Conservation (phyloP, 2,888 invertebrate species). For the Unio pictorum region DNA sequence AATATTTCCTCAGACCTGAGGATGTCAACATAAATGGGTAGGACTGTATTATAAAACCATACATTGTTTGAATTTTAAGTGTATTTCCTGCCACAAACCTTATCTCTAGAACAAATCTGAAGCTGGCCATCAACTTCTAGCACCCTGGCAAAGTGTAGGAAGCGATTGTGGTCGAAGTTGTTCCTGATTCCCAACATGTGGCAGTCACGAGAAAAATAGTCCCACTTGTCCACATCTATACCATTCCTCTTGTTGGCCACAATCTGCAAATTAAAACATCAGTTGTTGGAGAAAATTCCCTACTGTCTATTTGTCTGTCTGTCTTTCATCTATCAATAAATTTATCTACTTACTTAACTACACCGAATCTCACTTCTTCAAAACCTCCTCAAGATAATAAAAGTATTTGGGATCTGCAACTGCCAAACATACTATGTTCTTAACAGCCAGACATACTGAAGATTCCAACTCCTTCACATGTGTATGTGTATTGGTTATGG, state of each 20-base stretch:
- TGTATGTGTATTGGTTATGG: too few relatives aligned
- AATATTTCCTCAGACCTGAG: too few relatives aligned
- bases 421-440: not conserved
- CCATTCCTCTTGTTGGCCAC: slow-evolving; percentile 77
- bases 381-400: not conserved
- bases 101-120: slow-evolving; percentile 73
- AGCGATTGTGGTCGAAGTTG: slow-evolving; percentile 73
- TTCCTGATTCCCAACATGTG: slow-evolving; percentile 72
- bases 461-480: too few relatives aligned
- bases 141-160: slow-evolving; percentile 72
- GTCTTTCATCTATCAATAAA: too few relatives aligned
- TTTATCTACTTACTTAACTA: too few relatives aligned
- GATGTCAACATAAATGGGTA: too few relatives aligned
- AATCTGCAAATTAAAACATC: slow-evolving; percentile 70
- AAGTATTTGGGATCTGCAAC: too few relatives aligned
- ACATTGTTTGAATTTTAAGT: not conserved
- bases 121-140: slow-evolving; percentile 42
- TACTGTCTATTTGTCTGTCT: too few relatives aligned
- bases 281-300: not conserved
- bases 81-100: slow-evolving; percentile 35
- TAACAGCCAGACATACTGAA: not conserved
- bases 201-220: slow-evolving; percentile 78
- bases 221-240: slow-evolving; percentile 81
- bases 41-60: too few relatives aligned
- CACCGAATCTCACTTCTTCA: too few relatives aligned